These are phyloP conservation scores for Stegophylla sp. DNA, from an alignment of 2,888 invertebrate species.

Conservation along the genomic window DNA sequence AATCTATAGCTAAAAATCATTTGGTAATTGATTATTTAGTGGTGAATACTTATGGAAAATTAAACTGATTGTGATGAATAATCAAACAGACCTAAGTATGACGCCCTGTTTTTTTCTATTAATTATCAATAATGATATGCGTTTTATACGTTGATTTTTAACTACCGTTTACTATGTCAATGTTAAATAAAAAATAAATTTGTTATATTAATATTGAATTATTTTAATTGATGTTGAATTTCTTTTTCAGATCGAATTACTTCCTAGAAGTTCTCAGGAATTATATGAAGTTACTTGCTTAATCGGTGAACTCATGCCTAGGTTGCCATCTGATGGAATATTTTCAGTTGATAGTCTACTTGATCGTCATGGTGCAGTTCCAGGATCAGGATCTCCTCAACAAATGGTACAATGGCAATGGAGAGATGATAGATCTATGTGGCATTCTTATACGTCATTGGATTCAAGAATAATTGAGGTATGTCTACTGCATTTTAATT, in stretches of 20 bases:
- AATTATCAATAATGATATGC: too few relatives aligned
- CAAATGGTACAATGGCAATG: conserved; percentile 95
- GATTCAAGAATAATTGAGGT: conserved; percentile 94
- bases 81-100: too few relatives aligned
- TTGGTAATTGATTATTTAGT: too few relatives aligned
- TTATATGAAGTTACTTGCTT: conserved; percentile 96
- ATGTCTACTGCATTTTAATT: conserved; percentile 63
- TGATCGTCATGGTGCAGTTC: conserved; percentile 70
- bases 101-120: too few relatives aligned
- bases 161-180: too few relatives aligned
- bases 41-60: too few relatives aligned
- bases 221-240: background rate
- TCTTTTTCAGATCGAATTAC: conserved; percentile 74
- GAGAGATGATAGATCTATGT: conserved; percentile 90
- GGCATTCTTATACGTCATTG: conserved; percentile 90
- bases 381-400: conserved; percentile 64
- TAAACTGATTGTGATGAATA: too few relatives aligned
- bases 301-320: conserved; percentile 96
- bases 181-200: too few relatives aligned
- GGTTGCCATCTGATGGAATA: conserved; percentile 91
- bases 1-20: too few relatives aligned
- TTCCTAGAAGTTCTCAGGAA: conserved; percentile 92
- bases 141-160: too few relatives aligned
- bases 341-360: conserved; percentile 91
- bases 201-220: background rate